Percentiles rank a stretch among this genome's conserved stretches.
These are phyloP conservation scores for Gopherus evgoodei DNA, from an alignment of 2,113 vertebrate genomes.

Conservation along the genomic window DNA sequence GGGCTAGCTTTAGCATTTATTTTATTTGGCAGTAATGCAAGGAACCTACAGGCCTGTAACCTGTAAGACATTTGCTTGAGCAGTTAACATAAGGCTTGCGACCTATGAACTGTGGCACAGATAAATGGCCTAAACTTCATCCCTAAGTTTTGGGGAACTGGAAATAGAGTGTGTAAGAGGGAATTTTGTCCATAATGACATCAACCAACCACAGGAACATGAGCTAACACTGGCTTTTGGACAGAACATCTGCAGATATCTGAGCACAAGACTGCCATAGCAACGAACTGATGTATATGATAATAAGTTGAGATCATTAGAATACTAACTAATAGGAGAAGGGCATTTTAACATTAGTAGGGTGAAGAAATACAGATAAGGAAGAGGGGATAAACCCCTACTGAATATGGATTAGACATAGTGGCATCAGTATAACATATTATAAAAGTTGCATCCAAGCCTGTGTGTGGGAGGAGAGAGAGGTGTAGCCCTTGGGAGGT, in stretches of 20 bases:
- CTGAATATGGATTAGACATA: background rate
- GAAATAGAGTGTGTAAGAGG: background rate
- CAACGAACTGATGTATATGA: background rate
- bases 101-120: background rate
- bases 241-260: background rate
- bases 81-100: background rate
- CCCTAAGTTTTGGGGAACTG: background rate
- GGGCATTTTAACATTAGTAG: background rate
- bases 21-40: too few species aligned
- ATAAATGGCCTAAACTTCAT: background rate
- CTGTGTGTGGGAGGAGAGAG: background rate
- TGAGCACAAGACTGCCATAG: background rate
- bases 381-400: background rate
- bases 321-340: background rate
- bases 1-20: too few species aligned
- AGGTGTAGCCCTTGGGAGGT: background rate
- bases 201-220: background rate
- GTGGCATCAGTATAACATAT: background rate
- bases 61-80: too few species aligned
- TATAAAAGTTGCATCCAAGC: background rate
- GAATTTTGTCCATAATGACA: background rate
- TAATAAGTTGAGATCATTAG: background rate
- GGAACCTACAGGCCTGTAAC: too few species aligned
- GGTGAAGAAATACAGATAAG: background rate
- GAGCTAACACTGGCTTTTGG: background rate